Evolutionary conservation across 2,888 invertebrate genomes (phyloP).

Genomic region (Julus scanicus): DNA sequence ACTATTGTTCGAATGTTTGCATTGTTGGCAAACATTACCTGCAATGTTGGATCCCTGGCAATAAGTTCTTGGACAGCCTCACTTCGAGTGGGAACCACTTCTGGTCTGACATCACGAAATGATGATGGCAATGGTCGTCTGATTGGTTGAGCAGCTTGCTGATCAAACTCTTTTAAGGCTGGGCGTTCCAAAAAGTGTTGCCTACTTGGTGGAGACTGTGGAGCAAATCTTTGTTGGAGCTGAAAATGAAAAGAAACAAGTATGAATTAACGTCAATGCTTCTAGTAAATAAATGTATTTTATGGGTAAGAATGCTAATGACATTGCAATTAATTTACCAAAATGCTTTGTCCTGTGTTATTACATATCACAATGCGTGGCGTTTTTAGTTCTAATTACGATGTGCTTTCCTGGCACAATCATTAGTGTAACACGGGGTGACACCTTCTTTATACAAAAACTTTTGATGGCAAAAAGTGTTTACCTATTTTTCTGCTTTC

Average conservation of each 20-base stretch:
- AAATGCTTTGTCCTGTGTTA: background rate
- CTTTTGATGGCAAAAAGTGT: conserved; percentile 6
- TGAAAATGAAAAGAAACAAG: conserved; percentile 12
- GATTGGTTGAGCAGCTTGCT: background rate
- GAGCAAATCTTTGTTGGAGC: conserved; percentile 12
- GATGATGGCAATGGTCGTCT: conserved; percentile 25
- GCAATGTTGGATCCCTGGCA: background rate
- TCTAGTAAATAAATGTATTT: background rate
- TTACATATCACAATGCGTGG: background rate
- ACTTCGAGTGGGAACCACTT: background rate
- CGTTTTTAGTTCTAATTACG: background rate
- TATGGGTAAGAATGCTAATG: background rate
- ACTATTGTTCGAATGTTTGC: no score
- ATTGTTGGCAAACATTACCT: background rate
- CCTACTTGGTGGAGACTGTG: background rate
- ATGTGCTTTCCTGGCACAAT: background rate
- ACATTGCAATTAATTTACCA: background rate
- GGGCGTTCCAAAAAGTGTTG: background rate
- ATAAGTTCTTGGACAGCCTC: conserved; percentile 5
- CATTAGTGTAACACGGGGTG: background rate
- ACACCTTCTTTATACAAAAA: background rate
- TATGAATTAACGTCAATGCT: background rate
- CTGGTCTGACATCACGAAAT: conserved; percentile 1
- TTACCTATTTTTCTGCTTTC: conserved; percentile 8
- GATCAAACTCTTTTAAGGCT: background rate